Conservation (phyloP, 2,888 invertebrate genomes). For the Apodemia mormo region DNA sequence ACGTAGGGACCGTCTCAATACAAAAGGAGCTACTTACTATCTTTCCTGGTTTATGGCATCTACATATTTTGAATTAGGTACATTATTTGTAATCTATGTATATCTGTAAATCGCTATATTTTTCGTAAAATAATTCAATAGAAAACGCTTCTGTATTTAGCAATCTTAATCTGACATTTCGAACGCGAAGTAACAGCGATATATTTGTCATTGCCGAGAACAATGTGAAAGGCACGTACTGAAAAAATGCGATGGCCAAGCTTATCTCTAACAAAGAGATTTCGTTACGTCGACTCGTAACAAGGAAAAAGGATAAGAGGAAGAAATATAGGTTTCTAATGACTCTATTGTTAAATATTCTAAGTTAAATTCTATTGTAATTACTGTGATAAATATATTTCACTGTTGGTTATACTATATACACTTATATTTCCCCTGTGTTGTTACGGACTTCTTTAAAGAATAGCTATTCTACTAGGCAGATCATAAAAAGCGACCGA, state of each 20-base stretch:
- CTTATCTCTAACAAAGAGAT: constrained; percentile 20
- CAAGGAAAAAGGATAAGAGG: constrained; percentile 16
- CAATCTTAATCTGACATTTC: constrained; percentile 8
- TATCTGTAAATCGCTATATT: neutral
- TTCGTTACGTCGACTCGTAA: constrained; percentile 15
- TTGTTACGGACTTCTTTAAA: too few species aligned
- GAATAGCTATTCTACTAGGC: too few species aligned
- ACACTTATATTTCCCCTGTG: too few species aligned
- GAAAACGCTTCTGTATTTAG: neutral
- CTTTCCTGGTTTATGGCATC: too few species aligned
- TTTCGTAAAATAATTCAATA: neutral
- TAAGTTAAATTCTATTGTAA: neutral
- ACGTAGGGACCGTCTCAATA: too few species aligned
- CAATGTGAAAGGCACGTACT: constrained; percentile 11
- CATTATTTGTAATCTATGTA: too few species aligned
- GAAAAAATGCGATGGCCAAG: constrained; percentile 16
- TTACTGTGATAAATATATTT: neutral
- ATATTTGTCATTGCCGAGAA: constrained; percentile 18
- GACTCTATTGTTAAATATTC: constrained; percentile 15
- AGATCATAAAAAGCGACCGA: too few species aligned
- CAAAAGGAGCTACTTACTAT: too few species aligned
- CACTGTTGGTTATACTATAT: neutral
- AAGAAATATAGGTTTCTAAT: constrained; percentile 18
- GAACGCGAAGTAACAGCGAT: constrained; percentile 10
- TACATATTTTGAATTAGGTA: too few species aligned